Percentiles rank a stretch among this genome's conserved stretches.
phyloP scores from a whole-genome alignment of 2,113 vertebrate species.

The Clarias magur region DNA sequence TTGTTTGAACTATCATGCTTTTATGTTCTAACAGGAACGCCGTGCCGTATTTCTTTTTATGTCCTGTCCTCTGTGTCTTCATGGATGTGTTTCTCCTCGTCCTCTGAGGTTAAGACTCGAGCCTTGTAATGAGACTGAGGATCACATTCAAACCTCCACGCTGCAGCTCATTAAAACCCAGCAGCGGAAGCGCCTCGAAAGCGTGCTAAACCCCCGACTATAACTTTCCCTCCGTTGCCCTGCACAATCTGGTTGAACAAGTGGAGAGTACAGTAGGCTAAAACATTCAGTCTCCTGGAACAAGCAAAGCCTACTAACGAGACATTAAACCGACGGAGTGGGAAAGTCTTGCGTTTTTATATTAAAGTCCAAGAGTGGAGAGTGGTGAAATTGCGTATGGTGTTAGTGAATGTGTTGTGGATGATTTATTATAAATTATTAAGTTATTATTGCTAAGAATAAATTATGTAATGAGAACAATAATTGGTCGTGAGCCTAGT shows the following conservation, averaged over 20 bases:
- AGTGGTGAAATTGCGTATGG: not conserved
- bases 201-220: not conserved
- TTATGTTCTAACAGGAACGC: not conserved
- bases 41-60: not conserved
- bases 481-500: too few relatives aligned
- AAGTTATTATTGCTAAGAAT: too few relatives aligned
- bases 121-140: constrained; percentile 30
- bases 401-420: not conserved
- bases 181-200: not conserved
- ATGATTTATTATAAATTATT: not conserved
- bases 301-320: not conserved
- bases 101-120: constrained; percentile 6
- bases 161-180: constrained; percentile 26
- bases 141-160: not conserved
- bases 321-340: not conserved
- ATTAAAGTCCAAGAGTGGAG: not conserved
- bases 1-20: not conserved
- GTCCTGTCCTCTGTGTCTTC: not conserved
- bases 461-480: too few relatives aligned
- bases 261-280: not conserved
- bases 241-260: not conserved
- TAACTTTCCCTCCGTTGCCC: not conserved
- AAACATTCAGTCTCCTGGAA: not conserved
- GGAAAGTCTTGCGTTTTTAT: not conserved
- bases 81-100: not conserved